Conservation (phyloP, 2,113 vertebrate genomes). For the Chloropsis hardwickii region DNA sequence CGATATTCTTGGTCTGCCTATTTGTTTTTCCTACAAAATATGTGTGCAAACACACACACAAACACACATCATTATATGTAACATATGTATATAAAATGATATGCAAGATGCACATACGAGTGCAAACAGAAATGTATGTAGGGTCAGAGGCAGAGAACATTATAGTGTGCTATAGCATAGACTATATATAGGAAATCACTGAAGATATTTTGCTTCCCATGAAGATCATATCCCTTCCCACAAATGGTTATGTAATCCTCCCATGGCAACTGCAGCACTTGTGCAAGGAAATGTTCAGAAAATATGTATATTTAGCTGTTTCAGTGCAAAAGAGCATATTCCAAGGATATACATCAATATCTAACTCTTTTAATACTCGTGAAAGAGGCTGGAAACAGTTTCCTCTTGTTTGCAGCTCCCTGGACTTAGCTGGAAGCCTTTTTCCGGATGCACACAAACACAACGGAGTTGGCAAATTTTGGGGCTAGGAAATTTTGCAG, state of each 20-base stretch:
- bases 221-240: not conserved
- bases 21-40: not conserved
- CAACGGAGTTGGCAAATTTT: not conserved
- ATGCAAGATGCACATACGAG: not conserved
- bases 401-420: not conserved
- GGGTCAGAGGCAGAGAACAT: not conserved
- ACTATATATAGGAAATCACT: not conserved
- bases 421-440: not conserved
- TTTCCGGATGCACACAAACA: not conserved
- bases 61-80: no score
- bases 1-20: not conserved
- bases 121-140: not conserved
- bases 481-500: not conserved
- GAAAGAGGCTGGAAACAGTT: not conserved
- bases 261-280: slow-evolving; percentile 17
- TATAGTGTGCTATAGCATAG: not conserved
- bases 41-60: accelerated
- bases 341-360: not conserved
- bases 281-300: not conserved
- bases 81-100: not conserved
- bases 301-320: not conserved
- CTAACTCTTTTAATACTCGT: not conserved
- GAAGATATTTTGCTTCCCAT: not conserved
- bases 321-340: not conserved
- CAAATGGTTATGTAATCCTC: not conserved